Evolutionary conservation across 2,797 vertebrate species (phyloP).

Genomic region (Miichthys miiuy): DNA sequence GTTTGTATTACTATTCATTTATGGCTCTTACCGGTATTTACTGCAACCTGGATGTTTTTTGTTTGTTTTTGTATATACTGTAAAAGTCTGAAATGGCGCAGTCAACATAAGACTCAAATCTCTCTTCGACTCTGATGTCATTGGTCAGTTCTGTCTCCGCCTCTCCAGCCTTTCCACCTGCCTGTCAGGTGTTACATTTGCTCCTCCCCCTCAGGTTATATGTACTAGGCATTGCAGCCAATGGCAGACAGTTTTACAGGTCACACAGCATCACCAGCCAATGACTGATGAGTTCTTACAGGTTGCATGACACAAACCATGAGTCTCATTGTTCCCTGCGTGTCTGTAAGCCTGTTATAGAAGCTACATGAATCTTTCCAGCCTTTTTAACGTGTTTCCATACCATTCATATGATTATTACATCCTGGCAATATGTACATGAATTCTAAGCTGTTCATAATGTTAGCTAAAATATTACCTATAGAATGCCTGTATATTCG

Average conservation of each 20-base stretch:
- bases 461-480: slow-evolving; percentile 79
- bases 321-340: slow-evolving; percentile 42
- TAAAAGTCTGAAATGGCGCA: slow-evolving; percentile 6
- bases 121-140: slow-evolving; percentile 46
- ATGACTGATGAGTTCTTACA: slow-evolving; percentile 59
- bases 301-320: slow-evolving; percentile 50
- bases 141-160: slow-evolving; percentile 35
- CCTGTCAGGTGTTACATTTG: slow-evolving; percentile 48
- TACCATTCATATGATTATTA: slow-evolving; percentile 56
- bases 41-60: slow-evolving; percentile 4
- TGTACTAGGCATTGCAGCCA: slow-evolving; percentile 50
- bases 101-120: not conserved
- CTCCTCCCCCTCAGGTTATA: slow-evolving; percentile 70
- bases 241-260: slow-evolving; percentile 52
- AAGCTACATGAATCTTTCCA: slow-evolving; percentile 36
- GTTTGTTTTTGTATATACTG: slow-evolving; percentile 15
- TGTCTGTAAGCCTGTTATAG: slow-evolving; percentile 39
- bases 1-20: not conserved
- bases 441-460: slow-evolving; percentile 76
- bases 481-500: slow-evolving; percentile 81
- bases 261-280: slow-evolving; percentile 72
- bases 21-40: slow-evolving; percentile 26
- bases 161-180: slow-evolving; percentile 54
- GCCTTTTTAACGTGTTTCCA: slow-evolving; percentile 57
- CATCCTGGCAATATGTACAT: slow-evolving; percentile 80